Base-by-base conservation (phyloP, 2,113 vertebrate genomes). In the Tylochromis polylepis region DNA sequence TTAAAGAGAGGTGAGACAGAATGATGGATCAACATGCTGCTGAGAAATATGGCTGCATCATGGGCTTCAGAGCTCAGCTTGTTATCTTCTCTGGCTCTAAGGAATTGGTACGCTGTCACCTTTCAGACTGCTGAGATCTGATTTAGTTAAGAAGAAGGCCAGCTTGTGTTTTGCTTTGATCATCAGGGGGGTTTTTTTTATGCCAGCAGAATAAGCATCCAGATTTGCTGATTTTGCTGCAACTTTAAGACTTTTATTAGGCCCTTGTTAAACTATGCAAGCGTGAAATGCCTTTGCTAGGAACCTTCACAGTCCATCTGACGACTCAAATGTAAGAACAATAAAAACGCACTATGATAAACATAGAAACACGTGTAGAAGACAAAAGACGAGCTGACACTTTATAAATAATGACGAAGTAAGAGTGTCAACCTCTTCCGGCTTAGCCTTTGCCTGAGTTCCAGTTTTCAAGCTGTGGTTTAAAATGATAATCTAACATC, bases 121-220 rank as follows among this genome's bases (percentile, higher is more conserved):
- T 78, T 79, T 4, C 27, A 93, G 91, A 89, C 79, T 92, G 91
- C 90, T 93, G 89, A 86, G 86, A 88, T 91, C 86, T 60, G 87
- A 90, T 90, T 91, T 89, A 60, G 81, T 60, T 85, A 51, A 89
- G 84, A 85, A 86, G 78, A 59, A 85, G 82, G 72, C 82, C 72
- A 58, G 82, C 89, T 67, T 56, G 49, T 87, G 59, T 80, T 90
- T 82, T 79, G 87, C 92, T 92, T 91, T 92, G 90, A 91, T 93
- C 90, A 87, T 89, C 84, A 57, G 31, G 27, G 38, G 3, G 46
- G 79, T 82, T 55, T 86, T 55, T 53, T 82, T 81, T 65, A 82
- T 29, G 2, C 80, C 46, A 80, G 85, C 87, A 83, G 79, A 90
- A 91, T 85, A 36, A 91, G 79, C 51, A 78, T 84, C 6, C 29